Evolutionary conservation across 2,888 invertebrate species (phyloP), one percentile per base, ranked within the genome.

Genomic region (Agrotis segetum): DNA sequence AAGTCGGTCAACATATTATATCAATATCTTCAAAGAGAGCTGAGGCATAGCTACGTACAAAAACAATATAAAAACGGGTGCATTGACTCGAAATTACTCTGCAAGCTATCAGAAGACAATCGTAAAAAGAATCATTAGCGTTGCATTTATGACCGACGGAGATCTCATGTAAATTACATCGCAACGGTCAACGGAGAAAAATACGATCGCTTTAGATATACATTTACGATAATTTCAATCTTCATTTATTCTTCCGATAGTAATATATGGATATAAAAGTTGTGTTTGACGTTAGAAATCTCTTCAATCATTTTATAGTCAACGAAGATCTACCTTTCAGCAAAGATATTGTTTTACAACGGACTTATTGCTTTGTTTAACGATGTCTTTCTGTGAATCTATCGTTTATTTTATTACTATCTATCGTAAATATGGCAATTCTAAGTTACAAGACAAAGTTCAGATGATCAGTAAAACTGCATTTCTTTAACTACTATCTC

Each of bases 111-210:
- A 77, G 68, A 71, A 74, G 58, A 75, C 59, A 75, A 80, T 76
- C 74, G 71, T 85, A 85, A 85, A 85, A 85, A 85, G 77, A 83
- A 85, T 78, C 85, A 83, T 85, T 79, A 85, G 74, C 56, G 53
- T 69, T 71, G 70, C 74, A 72, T 79, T 77, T 76, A 79, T 64
- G 74, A 71, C 40, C 34, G 44, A 24, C 52, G 67, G 65, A 76
- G 71, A 82, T 68, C 69, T 70, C 70, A 77, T 74, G 75, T 63
- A 79, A 82, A 82, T 78, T 71, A 74, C 63, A 67, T 52, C 62
- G 59, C 76, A 67, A 77, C 67, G 74, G 67, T 61, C 65, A 67
- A 67, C 29, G 59, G 67, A 83, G 58, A 81, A 71, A 69, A 67
- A 74, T 71, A 67, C 19, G 56, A 65, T 56, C 55, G 58, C 56